Percentiles rank a stretch among this genome's conserved stretches.
Conservation (phyloP, 2,888 invertebrate species). For the Caenorhabditis parvicauda region DNA sequence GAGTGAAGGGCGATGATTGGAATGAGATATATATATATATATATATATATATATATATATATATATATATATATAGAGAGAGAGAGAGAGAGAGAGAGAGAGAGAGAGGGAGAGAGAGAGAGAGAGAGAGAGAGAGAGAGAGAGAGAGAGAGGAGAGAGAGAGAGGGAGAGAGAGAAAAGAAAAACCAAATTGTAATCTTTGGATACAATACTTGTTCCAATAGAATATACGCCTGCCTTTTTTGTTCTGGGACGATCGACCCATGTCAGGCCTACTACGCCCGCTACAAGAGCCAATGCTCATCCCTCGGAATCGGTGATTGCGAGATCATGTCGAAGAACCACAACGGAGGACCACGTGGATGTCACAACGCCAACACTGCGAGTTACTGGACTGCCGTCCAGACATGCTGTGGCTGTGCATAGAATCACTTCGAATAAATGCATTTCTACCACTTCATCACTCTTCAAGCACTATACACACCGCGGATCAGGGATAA, state of each 20-base stretch:
- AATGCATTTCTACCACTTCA: too few species aligned
- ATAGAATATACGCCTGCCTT: too few species aligned
- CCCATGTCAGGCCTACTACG: constrained; percentile 39
- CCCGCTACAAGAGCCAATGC: constrained; percentile 43
- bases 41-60: too few species aligned
- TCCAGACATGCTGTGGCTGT: constrained; percentile 31
- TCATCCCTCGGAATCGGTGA: constrained; percentile 31
- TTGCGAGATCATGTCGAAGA: constrained; percentile 25
- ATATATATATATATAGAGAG: too few species aligned
- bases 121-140: neutral
- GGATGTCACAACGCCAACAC: constrained; percentile 42
- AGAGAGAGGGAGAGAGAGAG: neutral
- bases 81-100: neutral
- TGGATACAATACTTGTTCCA: too few species aligned
- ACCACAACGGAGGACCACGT: constrained; percentile 39
- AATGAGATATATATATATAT: too few species aligned
- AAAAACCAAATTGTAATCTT: too few species aligned
- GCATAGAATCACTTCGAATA: constrained; percentile 13
- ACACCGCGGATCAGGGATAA: too few species aligned
- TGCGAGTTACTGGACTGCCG: constrained; percentile 40
- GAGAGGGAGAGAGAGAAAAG: neutral
- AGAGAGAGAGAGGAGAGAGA: neutral
- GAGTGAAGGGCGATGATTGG: too few species aligned
- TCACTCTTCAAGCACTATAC: too few species aligned
- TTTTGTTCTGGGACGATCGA: too few species aligned